Conservation (phyloP, 2,888 invertebrate genomes). For the Creontiades dilutus region DNA sequence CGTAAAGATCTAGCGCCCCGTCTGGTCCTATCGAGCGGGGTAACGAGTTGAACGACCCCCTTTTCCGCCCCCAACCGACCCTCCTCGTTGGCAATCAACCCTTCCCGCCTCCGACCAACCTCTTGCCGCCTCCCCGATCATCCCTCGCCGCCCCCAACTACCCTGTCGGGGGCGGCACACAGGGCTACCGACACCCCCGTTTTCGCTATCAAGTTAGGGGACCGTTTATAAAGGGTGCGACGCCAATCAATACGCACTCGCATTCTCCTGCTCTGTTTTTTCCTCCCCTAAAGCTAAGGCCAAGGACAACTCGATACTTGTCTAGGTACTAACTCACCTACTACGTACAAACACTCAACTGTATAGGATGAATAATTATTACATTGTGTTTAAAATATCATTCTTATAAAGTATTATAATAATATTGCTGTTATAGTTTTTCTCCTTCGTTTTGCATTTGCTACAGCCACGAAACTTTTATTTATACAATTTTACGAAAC, state of each 20-base stretch:
- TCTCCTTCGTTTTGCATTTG: too few relatives aligned
- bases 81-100: too few relatives aligned
- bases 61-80: not conserved
- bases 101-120: not conserved
- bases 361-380: too few relatives aligned
- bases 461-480: too few relatives aligned
- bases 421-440: too few relatives aligned
- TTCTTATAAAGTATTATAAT: too few relatives aligned
- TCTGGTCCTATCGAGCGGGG: slow-evolving; percentile 49
- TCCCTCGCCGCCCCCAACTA: not conserved
- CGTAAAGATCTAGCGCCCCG: slow-evolving; percentile 37
- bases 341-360: too few relatives aligned
- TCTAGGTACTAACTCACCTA: too few relatives aligned
- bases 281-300: not conserved
- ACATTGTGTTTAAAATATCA: too few relatives aligned
- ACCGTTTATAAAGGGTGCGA: slow-evolving; percentile 45
- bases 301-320: not conserved
- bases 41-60: slow-evolving; percentile 50
- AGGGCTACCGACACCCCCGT: slow-evolving; percentile 4
- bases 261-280: slow-evolving; percentile 6
- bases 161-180: slow-evolving; percentile 2
- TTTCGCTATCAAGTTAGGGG: slow-evolving; percentile 51
- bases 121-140: not conserved
- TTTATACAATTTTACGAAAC: too few relatives aligned
- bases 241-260: slow-evolving; percentile 49